Conservation (phyloP, 2,888 invertebrate genomes). For the Belgica antarctica region DNA sequence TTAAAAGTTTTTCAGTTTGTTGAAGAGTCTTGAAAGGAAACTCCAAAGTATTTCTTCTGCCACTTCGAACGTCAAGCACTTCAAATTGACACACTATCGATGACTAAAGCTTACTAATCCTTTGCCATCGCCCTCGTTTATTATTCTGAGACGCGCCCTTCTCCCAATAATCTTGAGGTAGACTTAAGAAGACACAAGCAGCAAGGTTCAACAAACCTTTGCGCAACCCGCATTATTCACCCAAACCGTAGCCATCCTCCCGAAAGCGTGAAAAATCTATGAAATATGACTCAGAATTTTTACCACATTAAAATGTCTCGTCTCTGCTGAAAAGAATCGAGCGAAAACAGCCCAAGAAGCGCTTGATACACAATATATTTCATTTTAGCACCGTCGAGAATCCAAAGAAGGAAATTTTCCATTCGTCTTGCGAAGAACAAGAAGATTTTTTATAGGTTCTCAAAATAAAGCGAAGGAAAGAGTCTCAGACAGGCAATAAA, state of each 20-base stretch:
- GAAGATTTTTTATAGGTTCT: slow-evolving; percentile 1
- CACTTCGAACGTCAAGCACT: not conserved
- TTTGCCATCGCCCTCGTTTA: no score
- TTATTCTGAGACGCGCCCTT: slow-evolving; percentile 7
- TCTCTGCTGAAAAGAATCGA: not conserved
- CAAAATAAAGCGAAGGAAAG: not conserved
- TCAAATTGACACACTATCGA: not conserved
- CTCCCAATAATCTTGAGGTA: not conserved
- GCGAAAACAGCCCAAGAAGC: slow-evolving; percentile 3
- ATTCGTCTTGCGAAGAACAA: slow-evolving; percentile 9
- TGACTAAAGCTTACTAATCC: no score
- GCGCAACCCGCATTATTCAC: not conserved
- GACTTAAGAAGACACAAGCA: not conserved
- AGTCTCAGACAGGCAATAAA: slow-evolving; percentile 15
- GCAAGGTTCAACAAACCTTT: not conserved
- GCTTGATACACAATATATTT: no score
- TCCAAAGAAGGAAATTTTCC: no score
- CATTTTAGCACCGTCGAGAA: not conserved
- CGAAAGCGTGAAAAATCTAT: not conserved
- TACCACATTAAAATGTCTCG: not conserved
- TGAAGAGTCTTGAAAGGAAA: not conserved
- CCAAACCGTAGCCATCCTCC: no score
- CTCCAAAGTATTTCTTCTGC: not conserved
- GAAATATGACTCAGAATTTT: not conserved
- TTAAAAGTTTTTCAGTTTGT: no score